phyloP scores from a whole-genome alignment of 2,113 vertebrate genomes.

The Oceanites oceanicus region DNA sequence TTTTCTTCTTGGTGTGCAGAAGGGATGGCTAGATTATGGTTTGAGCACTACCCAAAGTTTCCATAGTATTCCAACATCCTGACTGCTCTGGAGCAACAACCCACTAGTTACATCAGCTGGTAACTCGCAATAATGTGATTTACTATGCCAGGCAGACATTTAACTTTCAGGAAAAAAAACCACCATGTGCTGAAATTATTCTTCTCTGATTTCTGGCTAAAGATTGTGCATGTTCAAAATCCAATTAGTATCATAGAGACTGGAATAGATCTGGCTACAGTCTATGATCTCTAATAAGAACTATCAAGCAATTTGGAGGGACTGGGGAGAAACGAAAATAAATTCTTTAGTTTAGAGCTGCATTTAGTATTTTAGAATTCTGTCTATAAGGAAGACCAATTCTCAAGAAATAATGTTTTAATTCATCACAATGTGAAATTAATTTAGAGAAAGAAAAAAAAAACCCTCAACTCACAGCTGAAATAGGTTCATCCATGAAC shows the following conservation, averaged over 20 bases:
- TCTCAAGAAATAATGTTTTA: neutral
- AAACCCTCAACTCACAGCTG: neutral
- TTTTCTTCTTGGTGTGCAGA: neutral
- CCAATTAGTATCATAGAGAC: neutral
- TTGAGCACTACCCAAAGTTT: neutral
- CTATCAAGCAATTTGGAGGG: neutral
- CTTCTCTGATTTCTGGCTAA: neutral
- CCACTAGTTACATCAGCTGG: neutral
- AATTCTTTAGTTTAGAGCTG: neutral
- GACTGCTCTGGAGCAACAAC: neutral
- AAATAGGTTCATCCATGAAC: neutral
- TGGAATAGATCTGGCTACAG: neutral
- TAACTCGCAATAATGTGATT: neutral
- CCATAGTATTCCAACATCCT: neutral
- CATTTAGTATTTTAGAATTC: neutral
- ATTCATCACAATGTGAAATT: neutral
- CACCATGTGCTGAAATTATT: neutral
- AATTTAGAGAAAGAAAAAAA: neutral
- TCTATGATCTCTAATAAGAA: neutral
- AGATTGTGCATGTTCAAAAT: neutral
- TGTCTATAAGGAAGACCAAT: neutral
- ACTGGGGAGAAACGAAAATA: neutral
- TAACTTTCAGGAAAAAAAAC: neutral
- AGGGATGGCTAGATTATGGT: neutral
- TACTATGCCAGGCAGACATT: neutral